Percentiles rank a stretch among this genome's conserved stretches.
phyloP scores from a whole-genome alignment of 2,113 vertebrate genomes.

The Lichenostomus cassidix region DNA sequence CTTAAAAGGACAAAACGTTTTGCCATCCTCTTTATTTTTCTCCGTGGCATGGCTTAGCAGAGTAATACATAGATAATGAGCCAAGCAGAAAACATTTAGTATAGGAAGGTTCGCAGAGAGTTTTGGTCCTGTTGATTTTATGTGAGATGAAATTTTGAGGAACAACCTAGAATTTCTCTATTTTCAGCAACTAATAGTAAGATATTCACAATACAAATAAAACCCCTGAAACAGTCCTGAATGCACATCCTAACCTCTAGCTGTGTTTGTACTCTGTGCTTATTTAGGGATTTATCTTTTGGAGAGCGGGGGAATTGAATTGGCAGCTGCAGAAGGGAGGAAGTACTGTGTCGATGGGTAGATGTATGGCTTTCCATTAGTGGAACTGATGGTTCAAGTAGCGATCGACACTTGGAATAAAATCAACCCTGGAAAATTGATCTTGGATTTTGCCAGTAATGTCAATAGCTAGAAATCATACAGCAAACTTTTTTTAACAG shows the following conservation, averaged over 20 bases:
- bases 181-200: slow-evolving; percentile 4
- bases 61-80: not conserved
- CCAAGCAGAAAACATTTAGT: not conserved
- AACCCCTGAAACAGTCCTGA: not conserved
- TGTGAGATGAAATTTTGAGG: not conserved
- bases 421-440: not conserved
- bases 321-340: not conserved
- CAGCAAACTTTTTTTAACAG: not conserved
- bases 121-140: not conserved
- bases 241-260: not conserved
- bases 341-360: not conserved
- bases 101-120: not conserved
- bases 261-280: not conserved
- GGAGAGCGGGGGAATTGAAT: not conserved
- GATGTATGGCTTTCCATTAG: not conserved
- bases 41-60: not conserved
- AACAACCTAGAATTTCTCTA: not conserved
- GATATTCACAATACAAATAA: not conserved
- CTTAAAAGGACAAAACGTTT: not conserved
- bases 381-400: not conserved
- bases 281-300: slow-evolving; percentile 15
- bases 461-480: not conserved
- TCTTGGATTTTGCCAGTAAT: not conserved
- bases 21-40: not conserved
- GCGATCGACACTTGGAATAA: not conserved